Conservation (phyloP, 2,888 invertebrate genomes). For the Spialia ferax region DNA sequence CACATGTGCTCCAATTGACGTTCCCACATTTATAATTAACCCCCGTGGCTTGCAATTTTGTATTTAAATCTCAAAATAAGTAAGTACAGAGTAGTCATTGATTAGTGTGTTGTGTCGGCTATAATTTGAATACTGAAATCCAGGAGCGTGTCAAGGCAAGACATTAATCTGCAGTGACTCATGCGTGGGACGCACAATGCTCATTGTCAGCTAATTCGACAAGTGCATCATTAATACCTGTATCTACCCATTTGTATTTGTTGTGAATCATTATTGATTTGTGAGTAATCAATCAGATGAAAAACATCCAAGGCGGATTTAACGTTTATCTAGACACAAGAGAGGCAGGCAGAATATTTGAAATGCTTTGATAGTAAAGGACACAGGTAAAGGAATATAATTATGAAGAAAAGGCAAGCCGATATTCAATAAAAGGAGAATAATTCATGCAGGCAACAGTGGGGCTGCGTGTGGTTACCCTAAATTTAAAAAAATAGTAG, state of each 20-base stretch:
- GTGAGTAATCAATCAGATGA: slow-evolving; percentile 19
- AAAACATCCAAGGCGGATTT: not conserved
- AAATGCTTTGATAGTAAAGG: too few species aligned
- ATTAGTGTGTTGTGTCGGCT: slow-evolving; percentile 6
- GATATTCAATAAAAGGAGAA: too few species aligned
- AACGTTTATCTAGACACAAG: not conserved
- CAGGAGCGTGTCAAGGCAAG: slow-evolving; percentile 49
- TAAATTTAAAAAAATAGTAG: too few species aligned
- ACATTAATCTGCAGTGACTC: slow-evolving; percentile 49
- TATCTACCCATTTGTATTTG: slow-evolving; percentile 38
- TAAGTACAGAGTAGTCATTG: slow-evolving; percentile 17
- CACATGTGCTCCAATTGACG: slow-evolving; percentile 2
- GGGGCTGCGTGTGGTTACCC: too few species aligned
- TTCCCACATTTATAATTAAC: not conserved
- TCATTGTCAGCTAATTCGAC: slow-evolving; percentile 48
- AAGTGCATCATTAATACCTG: slow-evolving; percentile 48
- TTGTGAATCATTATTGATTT: slow-evolving; percentile 31
- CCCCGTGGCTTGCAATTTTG: not conserved
- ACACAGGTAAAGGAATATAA: too few species aligned
- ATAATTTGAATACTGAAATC: slow-evolving; percentile 37
- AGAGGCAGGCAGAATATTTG: not conserved
- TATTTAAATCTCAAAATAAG: slow-evolving; percentile 17
- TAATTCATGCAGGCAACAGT: too few species aligned
- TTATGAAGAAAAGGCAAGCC: too few species aligned
- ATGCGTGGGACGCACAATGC: slow-evolving; percentile 49